A percentile compares a stretch with the other conserved stretches of the same genome.
These are phyloP conservation scores for Paramisgurnus dabryanus DNA, from an alignment of 2,113 vertebrate species.

Conservation along the genomic window DNA sequence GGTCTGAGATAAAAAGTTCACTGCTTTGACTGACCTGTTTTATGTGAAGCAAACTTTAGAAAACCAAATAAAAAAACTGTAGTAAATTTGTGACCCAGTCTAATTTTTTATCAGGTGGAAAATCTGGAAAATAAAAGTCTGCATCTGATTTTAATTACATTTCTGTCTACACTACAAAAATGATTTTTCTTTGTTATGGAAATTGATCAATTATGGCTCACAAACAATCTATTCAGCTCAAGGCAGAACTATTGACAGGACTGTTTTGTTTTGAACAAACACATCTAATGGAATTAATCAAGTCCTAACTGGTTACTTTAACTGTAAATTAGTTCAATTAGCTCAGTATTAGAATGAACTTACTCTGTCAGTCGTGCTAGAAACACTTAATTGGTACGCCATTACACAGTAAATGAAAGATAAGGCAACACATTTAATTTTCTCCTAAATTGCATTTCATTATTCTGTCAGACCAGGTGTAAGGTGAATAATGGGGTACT, in stretches of 20 bases:
- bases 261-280: slow-evolving; percentile 15
- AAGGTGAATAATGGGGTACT: not conserved
- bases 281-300: slow-evolving; percentile 1
- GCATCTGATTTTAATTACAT: too few species aligned
- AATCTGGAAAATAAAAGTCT: too few species aligned
- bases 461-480: not conserved
- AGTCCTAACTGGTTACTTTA: not conserved
- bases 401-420: slow-evolving; percentile 5
- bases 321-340: not conserved
- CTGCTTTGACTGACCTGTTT: slow-evolving; percentile 18
- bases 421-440: not conserved
- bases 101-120: too few species aligned
- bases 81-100: not conserved
- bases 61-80: not conserved
- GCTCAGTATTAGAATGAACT: not conserved
- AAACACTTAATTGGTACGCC: not conserved
- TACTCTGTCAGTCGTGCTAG: not conserved
- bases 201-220: not conserved
- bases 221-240: slow-evolving; percentile 3
- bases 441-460: slow-evolving; percentile 11
- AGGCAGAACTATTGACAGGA: not conserved
- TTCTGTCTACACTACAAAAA: not conserved
- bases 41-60: not conserved
- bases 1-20: slow-evolving; percentile 16
- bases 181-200: not conserved